These are phyloP conservation scores for Propithecus deckenii DNA, from an alignment of 2,797 vertebrate species.

Conservation along the genomic window DNA sequence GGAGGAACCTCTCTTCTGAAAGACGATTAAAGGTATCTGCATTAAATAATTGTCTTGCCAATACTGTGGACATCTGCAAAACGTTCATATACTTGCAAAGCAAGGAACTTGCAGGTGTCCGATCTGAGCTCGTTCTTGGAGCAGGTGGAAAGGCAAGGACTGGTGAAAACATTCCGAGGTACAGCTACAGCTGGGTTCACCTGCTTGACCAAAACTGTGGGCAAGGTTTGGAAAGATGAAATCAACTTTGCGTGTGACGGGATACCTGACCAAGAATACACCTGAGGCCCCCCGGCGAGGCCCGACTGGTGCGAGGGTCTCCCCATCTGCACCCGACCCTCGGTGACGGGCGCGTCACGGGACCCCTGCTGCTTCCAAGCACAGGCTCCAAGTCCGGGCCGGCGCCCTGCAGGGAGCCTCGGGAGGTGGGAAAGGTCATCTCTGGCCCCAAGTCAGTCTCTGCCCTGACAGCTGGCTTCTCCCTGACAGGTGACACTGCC, in stretches of 20 bases:
- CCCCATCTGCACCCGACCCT: neutral
- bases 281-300: neutral
- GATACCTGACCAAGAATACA: neutral
- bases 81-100: neutral
- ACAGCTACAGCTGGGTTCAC: neutral
- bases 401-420: neutral
- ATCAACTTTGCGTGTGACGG: neutral
- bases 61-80: neutral
- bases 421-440: neutral
- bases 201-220: neutral
- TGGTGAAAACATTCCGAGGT: neutral
- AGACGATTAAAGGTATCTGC: neutral
- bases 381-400: neutral
- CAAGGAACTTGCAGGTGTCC: neutral
- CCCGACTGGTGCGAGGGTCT: neutral
- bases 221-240: neutral
- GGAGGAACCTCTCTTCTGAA: neutral
- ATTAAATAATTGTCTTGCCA: slow-evolving; percentile 5
- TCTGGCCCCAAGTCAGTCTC: neutral
- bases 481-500: neutral
- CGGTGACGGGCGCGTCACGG: neutral
- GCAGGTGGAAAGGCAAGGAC: neutral
- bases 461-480: neutral
- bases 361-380: neutral
- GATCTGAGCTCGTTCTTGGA: neutral